A percentile compares a stretch with the other conserved stretches of the same genome.
phyloP scores from a whole-genome alignment of 1,140 invertebrate genomes.

The Drosophila kikkawai region DNA sequence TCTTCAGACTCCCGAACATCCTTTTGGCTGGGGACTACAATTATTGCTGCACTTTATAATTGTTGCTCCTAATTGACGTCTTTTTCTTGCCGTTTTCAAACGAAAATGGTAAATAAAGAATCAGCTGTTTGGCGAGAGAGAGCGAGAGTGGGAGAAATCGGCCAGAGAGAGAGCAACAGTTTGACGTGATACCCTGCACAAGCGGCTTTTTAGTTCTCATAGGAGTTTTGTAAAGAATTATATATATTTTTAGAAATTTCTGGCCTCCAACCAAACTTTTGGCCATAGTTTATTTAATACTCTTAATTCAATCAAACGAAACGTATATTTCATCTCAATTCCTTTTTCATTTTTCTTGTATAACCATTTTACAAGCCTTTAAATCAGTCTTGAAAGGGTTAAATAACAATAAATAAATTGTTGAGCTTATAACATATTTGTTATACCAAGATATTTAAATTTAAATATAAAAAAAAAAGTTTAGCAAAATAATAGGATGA shows the following conservation, averaged over 20 bases:
- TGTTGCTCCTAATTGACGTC: constrained; percentile 38
- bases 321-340: background rate
- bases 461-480: background rate
- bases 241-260: background rate
- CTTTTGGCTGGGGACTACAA: constrained; percentile 11
- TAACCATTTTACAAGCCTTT: background rate
- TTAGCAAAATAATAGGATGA: background rate
- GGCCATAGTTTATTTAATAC: too few species aligned
- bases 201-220: background rate
- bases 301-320: background rate
- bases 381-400: background rate
- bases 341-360: background rate
- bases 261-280: too few species aligned
- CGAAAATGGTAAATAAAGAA: constrained; percentile 63
- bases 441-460: background rate
- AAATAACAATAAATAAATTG: background rate
- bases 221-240: background rate
- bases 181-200: constrained; percentile 6
- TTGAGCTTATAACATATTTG: background rate
- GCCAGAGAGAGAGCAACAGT: constrained; percentile 36
- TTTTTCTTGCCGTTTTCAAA: constrained; percentile 1
- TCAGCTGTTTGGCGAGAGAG: constrained; percentile 58
- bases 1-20: constrained; percentile 78
- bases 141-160: constrained; percentile 32
- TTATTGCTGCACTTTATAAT: background rate